Evolutionary conservation across 2,888 invertebrate genomes (phyloP).

Genomic region (Epiblema foenella): DNA sequence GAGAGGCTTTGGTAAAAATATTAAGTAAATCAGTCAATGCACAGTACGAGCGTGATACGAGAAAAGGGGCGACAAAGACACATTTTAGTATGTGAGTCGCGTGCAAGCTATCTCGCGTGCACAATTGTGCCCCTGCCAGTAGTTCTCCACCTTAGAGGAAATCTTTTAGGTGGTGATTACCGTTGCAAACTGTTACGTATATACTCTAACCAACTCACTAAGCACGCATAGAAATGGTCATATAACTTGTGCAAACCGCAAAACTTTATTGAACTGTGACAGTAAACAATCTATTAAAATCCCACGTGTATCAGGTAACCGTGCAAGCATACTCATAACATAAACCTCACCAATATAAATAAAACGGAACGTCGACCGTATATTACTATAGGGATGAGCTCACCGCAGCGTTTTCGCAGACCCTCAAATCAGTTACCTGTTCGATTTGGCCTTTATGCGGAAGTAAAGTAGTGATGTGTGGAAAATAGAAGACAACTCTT

Average conservation of each 20-base stretch:
- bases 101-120: too few relatives aligned
- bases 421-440: conserved; percentile 15
- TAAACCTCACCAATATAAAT: conserved; percentile 13
- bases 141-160: too few relatives aligned
- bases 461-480: conserved; percentile 8
- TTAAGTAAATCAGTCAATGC: too few relatives aligned
- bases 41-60: too few relatives aligned
- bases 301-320: conserved; percentile 11
- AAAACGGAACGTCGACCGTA: conserved; percentile 20
- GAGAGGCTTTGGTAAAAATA: too few relatives aligned
- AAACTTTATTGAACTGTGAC: conserved; percentile 3
- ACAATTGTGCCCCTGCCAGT: too few relatives aligned
- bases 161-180: too few relatives aligned
- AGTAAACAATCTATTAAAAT: conserved; percentile 16
- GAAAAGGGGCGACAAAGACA: too few relatives aligned
- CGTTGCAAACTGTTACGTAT: too few relatives aligned
- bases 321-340: conserved; percentile 5
- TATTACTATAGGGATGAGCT: conserved; percentile 18
- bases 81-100: too few relatives aligned
- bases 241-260: not conserved
- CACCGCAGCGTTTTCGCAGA: conserved; percentile 2
- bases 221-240: not conserved
- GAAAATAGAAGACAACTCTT: conserved; percentile 15
- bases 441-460: conserved; percentile 8
- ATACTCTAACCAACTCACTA: not conserved